Conservation (phyloP, 2,797 vertebrate genomes). For the Cuculus canorus region DNA sequence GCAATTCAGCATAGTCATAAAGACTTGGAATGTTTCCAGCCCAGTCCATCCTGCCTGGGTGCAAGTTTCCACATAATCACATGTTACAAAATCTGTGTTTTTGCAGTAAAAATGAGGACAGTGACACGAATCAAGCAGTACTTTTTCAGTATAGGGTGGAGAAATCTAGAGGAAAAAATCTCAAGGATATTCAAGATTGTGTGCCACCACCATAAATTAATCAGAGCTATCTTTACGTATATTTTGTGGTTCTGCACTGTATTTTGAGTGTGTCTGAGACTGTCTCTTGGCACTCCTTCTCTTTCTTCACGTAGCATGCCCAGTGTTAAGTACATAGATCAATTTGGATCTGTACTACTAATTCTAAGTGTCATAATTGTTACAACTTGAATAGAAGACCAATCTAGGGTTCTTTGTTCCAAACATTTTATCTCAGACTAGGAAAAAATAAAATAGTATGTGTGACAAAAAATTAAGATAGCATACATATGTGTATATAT, state of each 20-base stretch:
- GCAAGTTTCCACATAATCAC: background rate
- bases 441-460: background rate
- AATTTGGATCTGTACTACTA: background rate
- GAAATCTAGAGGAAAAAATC: background rate
- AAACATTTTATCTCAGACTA: background rate
- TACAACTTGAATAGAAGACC: background rate
- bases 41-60: too few species aligned
- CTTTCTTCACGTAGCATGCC: background rate
- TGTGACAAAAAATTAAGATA: background rate
- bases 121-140: background rate
- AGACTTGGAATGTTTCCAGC: background rate
- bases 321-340: background rate
- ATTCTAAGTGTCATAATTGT: background rate
- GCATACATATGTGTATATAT: accelerated
- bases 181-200: background rate
- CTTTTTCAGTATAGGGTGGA: background rate
- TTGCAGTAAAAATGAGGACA: background rate
- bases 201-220: background rate
- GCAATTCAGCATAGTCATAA: background rate
- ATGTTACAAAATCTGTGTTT: background rate
- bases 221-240: background rate
- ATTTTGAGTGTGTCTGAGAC: background rate
- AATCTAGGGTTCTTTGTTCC: background rate
- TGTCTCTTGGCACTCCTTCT: background rate
- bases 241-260: background rate